phyloP scores from a whole-genome alignment of 2,797 vertebrate genomes.

The Chiroxiphia lanceolata region DNA sequence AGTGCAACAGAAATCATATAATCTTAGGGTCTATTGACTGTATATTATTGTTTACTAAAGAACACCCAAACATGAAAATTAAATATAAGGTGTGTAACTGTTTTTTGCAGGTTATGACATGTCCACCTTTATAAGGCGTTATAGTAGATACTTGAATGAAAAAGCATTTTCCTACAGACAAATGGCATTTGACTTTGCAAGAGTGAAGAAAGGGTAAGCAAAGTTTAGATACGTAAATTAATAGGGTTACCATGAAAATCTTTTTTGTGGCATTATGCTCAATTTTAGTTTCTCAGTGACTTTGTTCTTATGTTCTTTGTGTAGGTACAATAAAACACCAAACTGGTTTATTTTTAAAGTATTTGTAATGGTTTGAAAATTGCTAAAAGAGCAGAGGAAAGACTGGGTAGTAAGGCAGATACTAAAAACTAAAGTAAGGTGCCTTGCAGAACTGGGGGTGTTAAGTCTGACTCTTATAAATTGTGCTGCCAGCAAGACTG shows the following conservation, averaged over 20 bases:
- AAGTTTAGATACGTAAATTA: background rate
- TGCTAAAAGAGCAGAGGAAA: background rate
- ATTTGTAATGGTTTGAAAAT: background rate
- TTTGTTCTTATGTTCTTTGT: background rate
- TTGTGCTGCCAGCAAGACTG: background rate
- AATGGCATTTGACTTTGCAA: conserved; percentile 99
- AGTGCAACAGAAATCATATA: background rate
- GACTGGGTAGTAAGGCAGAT: background rate
- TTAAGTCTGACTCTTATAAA: background rate
- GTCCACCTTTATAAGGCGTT: conserved; percentile 99
- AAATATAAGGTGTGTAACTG: background rate
- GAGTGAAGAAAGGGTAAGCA: conserved; percentile 97
- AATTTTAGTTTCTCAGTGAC: background rate
- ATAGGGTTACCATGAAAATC: background rate
- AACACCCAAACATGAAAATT: background rate
- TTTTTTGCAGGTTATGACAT: conserved; percentile 91
- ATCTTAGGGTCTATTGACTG: background rate
- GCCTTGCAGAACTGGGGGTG: background rate
- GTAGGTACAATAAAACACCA: background rate
- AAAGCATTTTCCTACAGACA: conserved; percentile 98
- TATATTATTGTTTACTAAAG: background rate
- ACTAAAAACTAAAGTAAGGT: background rate
- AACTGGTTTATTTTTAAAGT: background rate
- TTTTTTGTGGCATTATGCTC: background rate
- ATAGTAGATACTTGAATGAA: conserved; percentile 97